These are phyloP conservation scores for Staurois parvus DNA, from an alignment of 2,797 vertebrate species.

Conservation along the genomic window DNA sequence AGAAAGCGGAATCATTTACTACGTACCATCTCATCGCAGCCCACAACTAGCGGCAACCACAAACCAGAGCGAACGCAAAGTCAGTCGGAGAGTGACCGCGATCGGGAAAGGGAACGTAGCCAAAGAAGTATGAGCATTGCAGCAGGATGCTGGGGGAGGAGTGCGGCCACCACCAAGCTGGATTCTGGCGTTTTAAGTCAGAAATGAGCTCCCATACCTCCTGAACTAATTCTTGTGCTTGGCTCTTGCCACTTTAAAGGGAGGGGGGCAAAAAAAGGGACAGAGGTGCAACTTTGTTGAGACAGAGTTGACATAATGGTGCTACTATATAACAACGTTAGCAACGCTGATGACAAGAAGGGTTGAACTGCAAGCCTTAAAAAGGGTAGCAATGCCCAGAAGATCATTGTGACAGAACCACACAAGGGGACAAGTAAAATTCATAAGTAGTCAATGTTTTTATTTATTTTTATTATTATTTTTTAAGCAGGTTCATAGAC, in stretches of 20 bases:
- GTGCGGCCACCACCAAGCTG: conserved; percentile 78
- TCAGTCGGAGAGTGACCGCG: conserved; percentile 85
- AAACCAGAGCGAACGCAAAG: conserved; percentile 85
- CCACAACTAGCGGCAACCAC: conserved; percentile 69
- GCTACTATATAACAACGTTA: conserved; percentile 74
- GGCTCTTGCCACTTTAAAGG: conserved; percentile 1
- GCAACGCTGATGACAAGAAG: conserved; percentile 63
- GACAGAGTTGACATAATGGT: conserved; percentile 76
- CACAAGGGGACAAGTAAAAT: conserved; percentile 45
- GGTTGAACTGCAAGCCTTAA: conserved; percentile 66
- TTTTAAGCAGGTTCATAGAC: conserved; percentile 68
- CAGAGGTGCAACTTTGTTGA: conserved; percentile 53
- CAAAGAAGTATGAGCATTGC: conserved; percentile 94
- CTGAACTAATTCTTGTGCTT: conserved; percentile 47
- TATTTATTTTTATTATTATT: conserved; percentile 19
- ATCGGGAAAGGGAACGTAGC: conserved; percentile 82
- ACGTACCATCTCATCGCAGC: conserved; percentile 91
- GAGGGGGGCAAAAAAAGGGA: conserved; percentile 56
- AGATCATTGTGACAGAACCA: conserved; percentile 59
- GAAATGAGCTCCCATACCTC: conserved; percentile 75
- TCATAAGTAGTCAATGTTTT: conserved; percentile 66
- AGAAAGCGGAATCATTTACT: conserved; percentile 95
- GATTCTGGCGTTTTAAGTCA: conserved; percentile 83
- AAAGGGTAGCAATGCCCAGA: conserved; percentile 61
- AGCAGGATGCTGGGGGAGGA: conserved; percentile 91